Base-by-base conservation (phyloP, 2,888 invertebrate species). In the Aproaerema taeniolella region DNA sequence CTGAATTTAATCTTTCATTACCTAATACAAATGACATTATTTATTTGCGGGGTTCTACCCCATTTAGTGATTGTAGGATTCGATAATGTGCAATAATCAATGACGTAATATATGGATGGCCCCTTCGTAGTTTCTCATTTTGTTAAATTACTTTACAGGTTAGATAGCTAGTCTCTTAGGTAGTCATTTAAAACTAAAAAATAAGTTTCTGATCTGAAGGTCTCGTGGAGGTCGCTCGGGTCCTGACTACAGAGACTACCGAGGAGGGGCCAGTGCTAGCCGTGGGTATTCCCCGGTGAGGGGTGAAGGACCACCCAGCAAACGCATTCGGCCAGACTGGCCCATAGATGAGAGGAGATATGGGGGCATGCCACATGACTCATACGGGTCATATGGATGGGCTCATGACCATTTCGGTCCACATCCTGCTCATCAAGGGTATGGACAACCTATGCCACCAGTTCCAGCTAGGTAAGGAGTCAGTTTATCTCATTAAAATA, bases 171-270 rank as follows among this genome's bases (percentile, higher is more conserved):
- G n/a, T n/a, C n/a, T n/a, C n/a, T n/a, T n/a, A n/a, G 20, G 4
- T 20, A 20, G 20, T 4, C 8, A 20, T 20, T 20, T 20, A 20
- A 20, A 20, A 20, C 5, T 20, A 20, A 6, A 20, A 20, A 8
- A 20, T 8, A 6, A 20, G 20, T 20, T 20, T 20, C 4, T 8
- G 20, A 6, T 20, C n/a, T 26, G 39, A 50, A 81, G 85, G 57
- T 67, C 81, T 52, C 78, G 86, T 36, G 90, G 94, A 50, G 92
- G 91, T 36, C 89, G 95, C 47, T 90, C 92, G 13, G 89, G 94
- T 11, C 93, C 93, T 1, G 92, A 94, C 62, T 92, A 92, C 52
- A 88, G 94, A 43, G 95, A 95, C 46, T 95, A 94, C 61, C 88
- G 94, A 1, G 89, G 89, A 2, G 91, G 91, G 2, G 89, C 88